Conservation (phyloP, 2,888 invertebrate genomes). For the Tenodera sinensis region DNA sequence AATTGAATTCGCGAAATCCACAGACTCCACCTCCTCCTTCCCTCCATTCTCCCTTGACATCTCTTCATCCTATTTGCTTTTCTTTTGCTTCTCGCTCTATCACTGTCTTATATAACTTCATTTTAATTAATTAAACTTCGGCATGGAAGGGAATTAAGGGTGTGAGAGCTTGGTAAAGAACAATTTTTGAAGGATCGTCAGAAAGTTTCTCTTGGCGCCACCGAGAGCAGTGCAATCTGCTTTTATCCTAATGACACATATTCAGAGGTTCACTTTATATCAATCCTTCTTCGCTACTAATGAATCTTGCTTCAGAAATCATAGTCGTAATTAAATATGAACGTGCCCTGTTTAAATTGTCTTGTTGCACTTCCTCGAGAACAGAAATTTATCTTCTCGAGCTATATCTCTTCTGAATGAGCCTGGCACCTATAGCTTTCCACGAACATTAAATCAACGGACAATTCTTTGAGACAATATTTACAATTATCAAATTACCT, state of each 20-base stretch:
- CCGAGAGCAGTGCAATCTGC: not conserved
- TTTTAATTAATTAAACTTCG: constrained; percentile 29
- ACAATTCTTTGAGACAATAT: too few species aligned
- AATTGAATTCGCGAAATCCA: constrained; percentile 11
- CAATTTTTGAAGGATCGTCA: constrained; percentile 3
- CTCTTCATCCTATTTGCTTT: not conserved
- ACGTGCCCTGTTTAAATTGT: not conserved
- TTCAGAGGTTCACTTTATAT: not conserved
- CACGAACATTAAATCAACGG: not conserved
- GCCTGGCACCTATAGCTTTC: not conserved
- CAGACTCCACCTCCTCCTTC: not conserved
- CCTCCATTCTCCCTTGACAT: not conserved
- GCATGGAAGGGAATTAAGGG: not conserved
- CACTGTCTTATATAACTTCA: constrained; percentile 17
- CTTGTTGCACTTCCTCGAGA: not conserved
- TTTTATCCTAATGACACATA: constrained; percentile 12
- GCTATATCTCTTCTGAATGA: too few species aligned
- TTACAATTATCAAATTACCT: too few species aligned
- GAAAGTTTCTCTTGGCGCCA: not conserved
- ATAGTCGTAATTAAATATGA: constrained; percentile 13
- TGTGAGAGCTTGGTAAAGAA: not conserved
- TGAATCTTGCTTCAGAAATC: constrained; percentile 8
- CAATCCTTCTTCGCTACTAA: not conserved
- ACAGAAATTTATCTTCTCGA: not conserved
- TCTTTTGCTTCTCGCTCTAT: not conserved